Evolutionary conservation across 2,797 vertebrate species (phyloP).

Genomic region (Huso huso): DNA sequence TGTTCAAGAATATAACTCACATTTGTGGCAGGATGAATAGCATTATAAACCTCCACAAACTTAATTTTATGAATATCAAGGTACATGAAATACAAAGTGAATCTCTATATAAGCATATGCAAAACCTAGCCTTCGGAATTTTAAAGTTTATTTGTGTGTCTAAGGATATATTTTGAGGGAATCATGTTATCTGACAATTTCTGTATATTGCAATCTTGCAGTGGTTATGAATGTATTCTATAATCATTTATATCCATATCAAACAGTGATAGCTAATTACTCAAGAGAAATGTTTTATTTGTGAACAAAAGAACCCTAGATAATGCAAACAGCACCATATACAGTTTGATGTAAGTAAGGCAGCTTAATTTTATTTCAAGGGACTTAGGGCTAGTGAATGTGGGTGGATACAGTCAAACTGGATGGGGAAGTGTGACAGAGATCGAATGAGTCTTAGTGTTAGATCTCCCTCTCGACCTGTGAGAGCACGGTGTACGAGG

Average conservation of each 20-base stretch:
- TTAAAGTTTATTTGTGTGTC: no score
- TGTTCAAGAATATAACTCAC: conserved; percentile 25
- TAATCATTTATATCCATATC: conserved; percentile 10
- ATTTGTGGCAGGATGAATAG: conserved; percentile 20
- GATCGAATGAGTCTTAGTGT: no score
- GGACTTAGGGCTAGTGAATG: neutral
- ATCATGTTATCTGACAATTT: neutral
- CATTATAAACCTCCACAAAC: conserved; percentile 8
- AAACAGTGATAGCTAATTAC: neutral
- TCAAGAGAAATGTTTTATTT: no score
- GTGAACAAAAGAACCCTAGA: no score
- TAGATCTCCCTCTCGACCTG: no score
- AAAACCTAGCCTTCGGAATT: no score
- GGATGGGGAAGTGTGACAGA: no score
- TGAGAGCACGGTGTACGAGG: no score
- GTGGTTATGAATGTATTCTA: neutral
- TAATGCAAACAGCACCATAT: no score
- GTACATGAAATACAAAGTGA: no score
- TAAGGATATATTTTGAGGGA: neutral
- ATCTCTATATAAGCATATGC: no score
- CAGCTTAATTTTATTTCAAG: neutral
- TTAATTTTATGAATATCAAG: conserved; percentile 10
- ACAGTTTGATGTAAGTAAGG: neutral
- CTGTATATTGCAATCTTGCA: conserved; percentile 1
- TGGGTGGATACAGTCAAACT: conserved; percentile 4